Percentiles rank a stretch among this genome's conserved stretches.
Conservation (phyloP, 2,797 vertebrate species). For the Sebastes minor region DNA sequence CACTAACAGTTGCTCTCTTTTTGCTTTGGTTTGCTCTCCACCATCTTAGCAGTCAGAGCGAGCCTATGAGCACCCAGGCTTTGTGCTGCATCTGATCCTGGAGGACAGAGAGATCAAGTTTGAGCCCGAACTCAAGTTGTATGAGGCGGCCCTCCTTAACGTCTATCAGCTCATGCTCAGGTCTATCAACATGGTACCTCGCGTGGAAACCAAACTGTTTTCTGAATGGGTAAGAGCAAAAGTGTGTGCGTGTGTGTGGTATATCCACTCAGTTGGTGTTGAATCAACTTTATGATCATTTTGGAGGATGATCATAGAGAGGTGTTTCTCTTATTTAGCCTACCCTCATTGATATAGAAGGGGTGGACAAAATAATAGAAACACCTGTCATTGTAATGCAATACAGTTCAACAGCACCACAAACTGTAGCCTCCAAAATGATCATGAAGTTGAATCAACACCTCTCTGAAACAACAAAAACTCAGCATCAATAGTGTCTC, state of each 20-base stretch:
- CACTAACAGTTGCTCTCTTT: not conserved
- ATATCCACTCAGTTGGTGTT: not conserved
- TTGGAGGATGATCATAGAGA: not conserved
- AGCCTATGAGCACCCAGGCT: slow-evolving; percentile 83
- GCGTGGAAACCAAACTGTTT: slow-evolving; percentile 87
- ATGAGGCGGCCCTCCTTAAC: slow-evolving; percentile 80
- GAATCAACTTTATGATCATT: not conserved
- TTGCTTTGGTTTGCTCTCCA: not conserved
- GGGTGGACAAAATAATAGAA: not conserved
- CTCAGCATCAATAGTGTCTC: not conserved
- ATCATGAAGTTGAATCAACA: too few species aligned
- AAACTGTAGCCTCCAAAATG: too few species aligned
- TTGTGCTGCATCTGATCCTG: slow-evolving; percentile 86
- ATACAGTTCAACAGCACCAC: not conserved
- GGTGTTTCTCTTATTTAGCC: not conserved
- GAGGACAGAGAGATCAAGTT: slow-evolving; percentile 82
- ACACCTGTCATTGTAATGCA: not conserved
- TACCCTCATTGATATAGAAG: not conserved
- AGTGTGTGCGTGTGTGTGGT: not conserved
- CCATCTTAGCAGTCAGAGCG: slow-evolving; percentile 76
- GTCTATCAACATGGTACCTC: slow-evolving; percentile 82
- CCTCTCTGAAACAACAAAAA: not conserved
- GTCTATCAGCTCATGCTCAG: slow-evolving; percentile 86
- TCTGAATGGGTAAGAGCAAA: slow-evolving; percentile 84
- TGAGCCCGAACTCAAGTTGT: slow-evolving; percentile 85